Base-by-base conservation (phyloP, 2,888 invertebrate genomes). In the Antheraea yamamai region DNA sequence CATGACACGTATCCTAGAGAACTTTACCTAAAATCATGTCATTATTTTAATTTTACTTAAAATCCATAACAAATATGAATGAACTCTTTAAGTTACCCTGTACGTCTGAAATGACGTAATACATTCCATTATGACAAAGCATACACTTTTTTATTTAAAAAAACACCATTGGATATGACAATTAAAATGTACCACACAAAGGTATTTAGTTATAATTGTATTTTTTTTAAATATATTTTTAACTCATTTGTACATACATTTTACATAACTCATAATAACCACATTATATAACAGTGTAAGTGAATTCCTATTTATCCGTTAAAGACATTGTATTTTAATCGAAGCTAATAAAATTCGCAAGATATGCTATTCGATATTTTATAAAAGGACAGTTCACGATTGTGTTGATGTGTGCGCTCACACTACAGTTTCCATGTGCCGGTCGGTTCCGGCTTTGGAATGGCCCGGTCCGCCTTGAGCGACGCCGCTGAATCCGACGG, bases 391-490 rank as follows among this genome's bases (percentile, higher is more conserved):
- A 79, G 84, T 84, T 84, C 79, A 81, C 79, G 81, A 81, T 82
- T 81, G 79, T 81, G 79, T 80, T 78, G 82, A 80, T 79, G 83
- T 82, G 85, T 83, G 85, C 87, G 85, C 83, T 73, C 73, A 73
- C 39, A 73, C 73, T 74, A 88, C 84, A 85, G 84, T 87, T 87
- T 88, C 88, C 89, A 89, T 84, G 86, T 85, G 85, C 84, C 75
- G 84, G 83, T 82, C 84, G 86, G 92, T 94, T 94, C 93, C 94
- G 94, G 94, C 92, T 92, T 86, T 88, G 88, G 87, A 93, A 93
- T 90, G 89, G 89, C 80, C 94, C 89, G 89, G 94, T 94, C 93
- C 92, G 91, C 94, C 94, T 94, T 94, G 94, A 93, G 88, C 85
- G 84, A 80, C 85, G 85, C 80, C 84, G 84, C 85, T 86, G 87